phyloP scores from a whole-genome alignment of 1,140 invertebrate genomes.

The Adelges cooleyi region DNA sequence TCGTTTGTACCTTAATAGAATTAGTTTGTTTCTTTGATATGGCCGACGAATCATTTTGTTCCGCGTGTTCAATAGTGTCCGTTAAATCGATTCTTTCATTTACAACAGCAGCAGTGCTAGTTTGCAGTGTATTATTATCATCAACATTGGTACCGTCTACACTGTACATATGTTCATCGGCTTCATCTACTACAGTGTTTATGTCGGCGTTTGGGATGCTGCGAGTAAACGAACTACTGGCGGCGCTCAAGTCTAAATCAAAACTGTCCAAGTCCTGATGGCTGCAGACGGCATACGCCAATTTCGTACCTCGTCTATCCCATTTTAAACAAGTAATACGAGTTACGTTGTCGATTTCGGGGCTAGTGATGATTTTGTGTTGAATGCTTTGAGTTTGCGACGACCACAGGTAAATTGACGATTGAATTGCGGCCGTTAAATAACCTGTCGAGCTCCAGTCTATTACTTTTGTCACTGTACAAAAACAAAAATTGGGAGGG shows the following conservation, averaged over 20 bases:
- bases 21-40: too few species aligned
- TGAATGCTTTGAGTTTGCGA: neutral
- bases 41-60: too few species aligned
- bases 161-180: too few species aligned
- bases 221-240: neutral
- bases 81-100: too few species aligned
- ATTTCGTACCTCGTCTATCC: neutral
- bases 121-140: too few species aligned
- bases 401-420: slow-evolving; percentile 5
- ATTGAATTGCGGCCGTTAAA: slow-evolving; percentile 3
- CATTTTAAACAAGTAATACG: neutral
- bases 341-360: neutral
- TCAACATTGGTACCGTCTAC: too few species aligned
- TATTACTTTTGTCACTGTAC: neutral
- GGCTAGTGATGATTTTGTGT: neutral
- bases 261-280: neutral
- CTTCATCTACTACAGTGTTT: too few species aligned
- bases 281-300: neutral
- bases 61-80: too few species aligned
- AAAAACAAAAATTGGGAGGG: neutral
- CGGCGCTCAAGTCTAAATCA: too few species aligned
- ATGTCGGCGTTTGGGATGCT: neutral
- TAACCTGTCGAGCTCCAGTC: slow-evolving; percentile 18
- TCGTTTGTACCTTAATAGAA: too few species aligned
- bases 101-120: too few species aligned